phyloP scores from a whole-genome alignment of 2,113 vertebrate species.

The Plecotus auritus region DNA sequence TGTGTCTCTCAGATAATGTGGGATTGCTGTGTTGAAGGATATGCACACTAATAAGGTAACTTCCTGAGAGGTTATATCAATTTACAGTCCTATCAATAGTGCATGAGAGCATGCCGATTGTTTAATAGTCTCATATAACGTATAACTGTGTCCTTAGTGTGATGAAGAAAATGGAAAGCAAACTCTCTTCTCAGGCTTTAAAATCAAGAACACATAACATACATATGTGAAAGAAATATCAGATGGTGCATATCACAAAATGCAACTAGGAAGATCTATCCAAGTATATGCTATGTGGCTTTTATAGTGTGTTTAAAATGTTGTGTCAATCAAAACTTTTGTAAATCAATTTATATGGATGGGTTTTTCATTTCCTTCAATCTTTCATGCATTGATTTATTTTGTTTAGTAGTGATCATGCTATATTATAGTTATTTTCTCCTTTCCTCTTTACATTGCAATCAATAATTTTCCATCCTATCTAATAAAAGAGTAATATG shows the following conservation, averaged over 20 bases:
- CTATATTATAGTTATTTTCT: neutral
- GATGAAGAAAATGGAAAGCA: neutral
- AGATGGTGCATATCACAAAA: neutral
- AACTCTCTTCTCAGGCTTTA: constrained; percentile 6
- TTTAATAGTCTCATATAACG: constrained; percentile 48
- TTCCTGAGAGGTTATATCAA: constrained; percentile 44
- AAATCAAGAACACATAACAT: constrained; percentile 26
- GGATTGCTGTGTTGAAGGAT: neutral
- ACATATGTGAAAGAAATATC: neutral
- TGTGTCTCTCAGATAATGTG: neutral
- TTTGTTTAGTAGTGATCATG: neutral
- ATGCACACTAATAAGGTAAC: neutral
- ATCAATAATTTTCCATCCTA: neutral
- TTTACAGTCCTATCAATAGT: constrained; percentile 58
- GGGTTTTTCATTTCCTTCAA: neutral
- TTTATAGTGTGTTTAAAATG: neutral
- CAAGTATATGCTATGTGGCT: neutral
- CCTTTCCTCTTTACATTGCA: neutral
- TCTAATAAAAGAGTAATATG: too few species aligned
- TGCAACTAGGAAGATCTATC: neutral
- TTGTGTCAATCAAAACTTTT: neutral
- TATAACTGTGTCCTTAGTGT: neutral
- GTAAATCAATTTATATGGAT: neutral
- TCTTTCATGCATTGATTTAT: neutral
- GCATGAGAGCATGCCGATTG: constrained; percentile 3